Conservation (phyloP, 2,113 vertebrate species). For the Tiliqua scincoides region DNA sequence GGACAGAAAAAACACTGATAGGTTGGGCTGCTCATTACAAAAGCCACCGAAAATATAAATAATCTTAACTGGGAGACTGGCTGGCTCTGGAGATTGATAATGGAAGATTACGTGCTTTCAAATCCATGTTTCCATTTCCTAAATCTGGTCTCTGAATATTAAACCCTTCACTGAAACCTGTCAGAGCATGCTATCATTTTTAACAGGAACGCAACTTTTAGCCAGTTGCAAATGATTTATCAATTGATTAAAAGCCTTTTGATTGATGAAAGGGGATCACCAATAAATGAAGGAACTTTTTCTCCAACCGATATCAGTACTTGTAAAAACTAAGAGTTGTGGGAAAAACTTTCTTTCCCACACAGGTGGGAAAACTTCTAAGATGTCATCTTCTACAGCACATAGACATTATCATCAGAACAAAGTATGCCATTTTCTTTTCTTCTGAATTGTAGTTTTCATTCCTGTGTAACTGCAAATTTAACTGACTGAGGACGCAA, state of each 20-base stretch:
- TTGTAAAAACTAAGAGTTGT: background rate
- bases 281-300: background rate
- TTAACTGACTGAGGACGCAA: too few relatives aligned
- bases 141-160: constrained; percentile 11
- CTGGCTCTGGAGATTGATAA: constrained; percentile 42
- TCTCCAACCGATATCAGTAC: background rate
- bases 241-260: background rate
- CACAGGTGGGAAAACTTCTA: background rate
- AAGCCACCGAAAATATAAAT: constrained; percentile 38
- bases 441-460: background rate
- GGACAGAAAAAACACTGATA: constrained; percentile 35
- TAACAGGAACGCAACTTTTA: background rate
- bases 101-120: constrained; percentile 16
- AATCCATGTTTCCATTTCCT: constrained; percentile 29
- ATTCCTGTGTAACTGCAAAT: background rate
- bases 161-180: background rate
- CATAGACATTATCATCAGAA: background rate
- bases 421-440: background rate
- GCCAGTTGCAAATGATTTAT: background rate
- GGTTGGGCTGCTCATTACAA: constrained; percentile 45
- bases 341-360: background rate
- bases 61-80: constrained; percentile 50
- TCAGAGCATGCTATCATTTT: background rate
- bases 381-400: background rate
- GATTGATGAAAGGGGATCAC: background rate